Base-by-base conservation (phyloP, 2,888 invertebrate species). In the Agrypnus murinus region DNA sequence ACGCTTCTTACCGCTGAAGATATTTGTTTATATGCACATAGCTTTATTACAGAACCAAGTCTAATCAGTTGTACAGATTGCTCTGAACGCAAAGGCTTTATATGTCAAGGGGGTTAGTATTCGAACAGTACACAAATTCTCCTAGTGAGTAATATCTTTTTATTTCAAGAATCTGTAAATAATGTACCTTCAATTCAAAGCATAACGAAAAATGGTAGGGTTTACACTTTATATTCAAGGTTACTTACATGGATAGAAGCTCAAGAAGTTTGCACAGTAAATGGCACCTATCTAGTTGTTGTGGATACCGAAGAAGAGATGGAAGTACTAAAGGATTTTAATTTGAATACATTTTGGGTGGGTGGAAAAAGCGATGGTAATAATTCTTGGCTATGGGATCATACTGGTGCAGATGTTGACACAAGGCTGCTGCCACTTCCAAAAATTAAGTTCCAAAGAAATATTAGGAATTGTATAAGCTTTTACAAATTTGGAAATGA, bases 41-140 rank as follows among this genome's bases (percentile, higher is more conserved):
- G 10, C n/a, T 48, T 48, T 48, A 4, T 48, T 2, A 48, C 4
- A 1, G 5, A 25, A 2, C 31, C 48, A 1, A 25, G 25, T 25
- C n/a, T 48, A n/a, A 4, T 48, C 2, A n/a, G 17, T 25, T 25
- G 5, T 48, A 25, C 48, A 2, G 10, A 0, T n/a, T 48, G 48
- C 10, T 25, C 10, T 31, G 31, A 3, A 5, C 36, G 32, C 1
- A 55, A 36, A 55, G 38, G 32, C 0, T 55, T 55, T 38, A 12
- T 38, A n/a, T 55, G 55, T 36, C 55, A 38, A 36, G 55, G 55
- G 32, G 36, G 55, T 55, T 34, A 10, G 7, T 46, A 8, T 46
- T 45, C n/a, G n/a, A n/a, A 25, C 25, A 25, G 5, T 25, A 3
- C 5, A 25, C 3, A 25, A 25, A 3, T 5, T 25, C 2, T 19